Evolutionary conservation across 2,113 vertebrate species (phyloP), one percentile per base, ranked within the genome.

Genomic region (Haemorhous mexicanus): DNA sequence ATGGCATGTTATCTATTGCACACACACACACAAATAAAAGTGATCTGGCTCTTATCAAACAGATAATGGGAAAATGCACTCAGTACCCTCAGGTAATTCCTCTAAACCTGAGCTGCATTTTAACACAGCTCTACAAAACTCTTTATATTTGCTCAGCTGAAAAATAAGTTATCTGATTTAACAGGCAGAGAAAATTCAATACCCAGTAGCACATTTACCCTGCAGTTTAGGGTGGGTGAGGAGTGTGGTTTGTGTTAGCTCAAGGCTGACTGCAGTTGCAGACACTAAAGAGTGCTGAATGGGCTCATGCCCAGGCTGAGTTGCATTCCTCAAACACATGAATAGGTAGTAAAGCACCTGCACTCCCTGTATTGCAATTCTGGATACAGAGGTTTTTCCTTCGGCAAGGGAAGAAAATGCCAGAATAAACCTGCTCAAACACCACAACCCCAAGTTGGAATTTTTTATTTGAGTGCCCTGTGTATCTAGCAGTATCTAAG

Each of bases 221-320:
- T 66, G 53, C 62, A 84, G 50, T 53, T 91, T 24, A 47, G 74
- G 66, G 44, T 47, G 77, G 47, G 46, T 61, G 81, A 64, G 35
- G 88, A 75, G 61, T 16, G 56, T 68, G 93, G 43, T 75, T 89
- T 88, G 47, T 78, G 79, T 86, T 93, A 75, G 24, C 41, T 92
- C 17, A 77, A 47, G 52, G 43, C 82, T 61, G 67, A 16, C 67
- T 85, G 67, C 79, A 80, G 32, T 53, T 69, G 32, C 86, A 92
- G 83, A 37, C 13, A 7, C 46, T 46, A 18, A 50, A 32, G 81
- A 44, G 30, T 27, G 61, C 61, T 74, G 63, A 59, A 52, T 35
- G 61, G 72, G 68, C 61, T 93, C 15, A 1, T 84, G 80, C 85
- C 59, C 75, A 33, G 82, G n/a, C 35, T 56, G 49, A 73, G 58